phyloP scores from a whole-genome alignment of 2,113 vertebrate species.

The Lucifuga dentata region DNA sequence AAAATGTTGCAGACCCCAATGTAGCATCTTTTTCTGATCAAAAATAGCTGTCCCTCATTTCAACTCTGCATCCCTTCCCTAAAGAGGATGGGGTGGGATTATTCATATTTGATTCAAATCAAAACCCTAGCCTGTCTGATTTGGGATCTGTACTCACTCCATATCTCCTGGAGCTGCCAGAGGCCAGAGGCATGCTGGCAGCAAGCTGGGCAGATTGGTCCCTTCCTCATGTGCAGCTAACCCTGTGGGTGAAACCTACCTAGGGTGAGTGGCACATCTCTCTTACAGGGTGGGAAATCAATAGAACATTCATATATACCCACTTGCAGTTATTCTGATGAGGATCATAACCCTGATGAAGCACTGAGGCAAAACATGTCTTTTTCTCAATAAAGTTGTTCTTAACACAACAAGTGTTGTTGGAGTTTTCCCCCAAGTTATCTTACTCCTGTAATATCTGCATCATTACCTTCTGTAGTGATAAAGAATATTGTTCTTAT shows the following conservation, averaged over 20 bases:
- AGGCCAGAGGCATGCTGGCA: conserved; percentile 52
- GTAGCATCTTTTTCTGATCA: background rate
- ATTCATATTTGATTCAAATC: conserved; percentile 73
- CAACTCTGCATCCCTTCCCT: conserved; percentile 39
- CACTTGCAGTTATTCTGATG: conserved; percentile 1
- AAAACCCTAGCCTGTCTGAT: conserved; percentile 63
- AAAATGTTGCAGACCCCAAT: conserved; percentile 3
- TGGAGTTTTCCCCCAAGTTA: too few species aligned
- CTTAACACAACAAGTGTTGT: too few species aligned
- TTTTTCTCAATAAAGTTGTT: too few species aligned
- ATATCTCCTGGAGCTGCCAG: conserved; percentile 65
- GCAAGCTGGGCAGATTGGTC: conserved; percentile 55
- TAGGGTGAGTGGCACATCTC: conserved; percentile 64
- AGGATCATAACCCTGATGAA: too few species aligned
- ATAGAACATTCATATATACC: conserved; percentile 47
- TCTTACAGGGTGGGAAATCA: conserved; percentile 54
- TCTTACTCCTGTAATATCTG: conserved; percentile 20
- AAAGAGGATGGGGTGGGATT: conserved; percentile 51
- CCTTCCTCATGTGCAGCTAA: conserved; percentile 70
- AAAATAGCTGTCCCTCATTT: conserved; percentile 5
- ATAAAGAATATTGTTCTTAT: conserved; percentile 6
- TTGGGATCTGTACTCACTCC: conserved; percentile 79
- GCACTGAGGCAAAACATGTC: too few species aligned
- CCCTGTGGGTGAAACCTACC: conserved; percentile 77
- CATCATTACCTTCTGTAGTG: conserved; percentile 6